phyloP scores from a whole-genome alignment of 2,888 invertebrate species.

The Eupithecia abbreviata region DNA sequence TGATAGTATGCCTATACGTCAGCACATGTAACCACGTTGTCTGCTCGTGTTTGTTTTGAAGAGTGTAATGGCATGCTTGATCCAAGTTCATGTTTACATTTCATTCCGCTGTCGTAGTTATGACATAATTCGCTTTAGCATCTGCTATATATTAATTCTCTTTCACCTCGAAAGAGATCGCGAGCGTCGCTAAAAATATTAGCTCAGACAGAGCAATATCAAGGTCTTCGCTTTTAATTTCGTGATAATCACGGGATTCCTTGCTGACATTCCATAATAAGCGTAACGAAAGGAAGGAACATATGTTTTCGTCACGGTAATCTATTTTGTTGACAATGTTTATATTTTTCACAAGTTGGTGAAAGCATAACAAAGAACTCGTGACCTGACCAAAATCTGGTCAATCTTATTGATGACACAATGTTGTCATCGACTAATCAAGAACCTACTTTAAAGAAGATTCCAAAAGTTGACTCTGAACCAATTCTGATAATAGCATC shows the following conservation, averaged over 20 bases:
- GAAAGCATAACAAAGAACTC: not conserved
- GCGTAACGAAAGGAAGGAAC: slow-evolving; percentile 7
- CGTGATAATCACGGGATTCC: slow-evolving; percentile 48
- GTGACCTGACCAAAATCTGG: not conserved
- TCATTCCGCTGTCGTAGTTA: slow-evolving; percentile 52
- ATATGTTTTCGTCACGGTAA: slow-evolving; percentile 5
- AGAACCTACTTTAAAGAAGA: not conserved
- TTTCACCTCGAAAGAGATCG: slow-evolving; percentile 65
- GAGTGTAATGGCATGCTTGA: slow-evolving; percentile 40
- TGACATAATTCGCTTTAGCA: slow-evolving; percentile 64
- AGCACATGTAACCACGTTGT: not conserved
- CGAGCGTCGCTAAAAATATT: slow-evolving; percentile 75
- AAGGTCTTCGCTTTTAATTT: slow-evolving; percentile 66
- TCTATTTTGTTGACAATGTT: slow-evolving; percentile 11
- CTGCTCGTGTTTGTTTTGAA: slow-evolving; percentile 16
- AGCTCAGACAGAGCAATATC: slow-evolving; percentile 72
- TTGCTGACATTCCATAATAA: slow-evolving; percentile 26
- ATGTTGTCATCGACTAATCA: not conserved
- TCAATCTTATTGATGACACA: not conserved
- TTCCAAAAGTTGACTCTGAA: not conserved
- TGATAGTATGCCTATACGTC: not conserved
- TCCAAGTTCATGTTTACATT: slow-evolving; percentile 59
- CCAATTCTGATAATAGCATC: not conserved
- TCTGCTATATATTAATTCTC: slow-evolving; percentile 67
- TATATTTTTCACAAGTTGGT: not conserved